Evolutionary conservation across 1,140 invertebrate genomes (phyloP).

Genomic region (Drosophila azteca): DNA sequence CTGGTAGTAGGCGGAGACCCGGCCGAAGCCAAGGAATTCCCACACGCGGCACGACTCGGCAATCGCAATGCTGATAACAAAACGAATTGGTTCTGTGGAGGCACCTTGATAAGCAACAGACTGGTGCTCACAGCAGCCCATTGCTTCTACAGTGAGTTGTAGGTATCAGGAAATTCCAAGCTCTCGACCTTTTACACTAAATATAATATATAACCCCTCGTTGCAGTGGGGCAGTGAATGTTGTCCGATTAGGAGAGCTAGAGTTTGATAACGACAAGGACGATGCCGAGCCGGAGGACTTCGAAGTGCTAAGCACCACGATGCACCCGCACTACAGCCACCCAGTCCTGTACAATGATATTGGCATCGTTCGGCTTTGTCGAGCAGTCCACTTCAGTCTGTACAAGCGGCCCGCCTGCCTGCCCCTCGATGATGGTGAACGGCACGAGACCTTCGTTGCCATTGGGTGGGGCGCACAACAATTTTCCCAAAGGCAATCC

Average conservation of each 20-base stretch:
- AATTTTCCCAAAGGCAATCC: slow-evolving; percentile 46
- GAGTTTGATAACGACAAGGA: slow-evolving; percentile 66
- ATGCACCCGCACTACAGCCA: slow-evolving; percentile 53
- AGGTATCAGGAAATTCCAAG: slow-evolving; percentile 2
- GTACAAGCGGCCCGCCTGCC: slow-evolving; percentile 77
- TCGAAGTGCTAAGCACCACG: slow-evolving; percentile 38
- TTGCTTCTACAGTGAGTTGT: slow-evolving; percentile 67
- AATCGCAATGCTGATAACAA: slow-evolving; percentile 28
- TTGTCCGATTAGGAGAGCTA: slow-evolving; percentile 74
- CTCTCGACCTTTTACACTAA: not conserved
- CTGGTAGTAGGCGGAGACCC: slow-evolving; percentile 69
- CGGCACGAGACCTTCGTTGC: slow-evolving; percentile 59
- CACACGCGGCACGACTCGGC: slow-evolving; percentile 81
- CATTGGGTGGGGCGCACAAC: slow-evolving; percentile 66
- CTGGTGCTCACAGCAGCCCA: slow-evolving; percentile 83
- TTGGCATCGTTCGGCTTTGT: slow-evolving; percentile 63
- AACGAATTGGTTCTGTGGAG: slow-evolving; percentile 79
- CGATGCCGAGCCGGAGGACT: slow-evolving; percentile 74
- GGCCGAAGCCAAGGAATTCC: slow-evolving; percentile 79
- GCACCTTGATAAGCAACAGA: slow-evolving; percentile 79
- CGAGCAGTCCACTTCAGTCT: slow-evolving; percentile 58
- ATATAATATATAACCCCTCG: not conserved
- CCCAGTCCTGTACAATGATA: slow-evolving; percentile 66
- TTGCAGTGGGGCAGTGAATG: slow-evolving; percentile 57
- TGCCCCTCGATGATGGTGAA: slow-evolving; percentile 62